Conservation (phyloP, 2,113 vertebrate species). For the Andinoacara biseriatus region DNA sequence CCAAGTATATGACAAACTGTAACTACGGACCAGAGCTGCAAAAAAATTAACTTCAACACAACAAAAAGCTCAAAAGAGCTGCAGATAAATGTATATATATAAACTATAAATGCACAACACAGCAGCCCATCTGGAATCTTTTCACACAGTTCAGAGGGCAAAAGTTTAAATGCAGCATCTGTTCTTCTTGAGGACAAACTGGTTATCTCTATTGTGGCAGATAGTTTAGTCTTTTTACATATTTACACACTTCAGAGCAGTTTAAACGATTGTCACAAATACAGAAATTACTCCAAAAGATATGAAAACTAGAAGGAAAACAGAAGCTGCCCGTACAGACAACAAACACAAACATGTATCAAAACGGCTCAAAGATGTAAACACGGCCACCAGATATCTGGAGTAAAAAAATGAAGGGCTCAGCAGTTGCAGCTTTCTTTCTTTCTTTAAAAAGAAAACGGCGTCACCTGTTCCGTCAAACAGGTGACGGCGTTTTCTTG, state of each 20-base stretch:
- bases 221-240: neutral
- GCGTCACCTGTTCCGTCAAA: neutral
- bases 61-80: fast-evolving
- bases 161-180: neutral
- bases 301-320: neutral
- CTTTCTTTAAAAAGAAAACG: neutral
- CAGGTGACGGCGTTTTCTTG: neutral
- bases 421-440: neutral
- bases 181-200: too few relatives aligned
- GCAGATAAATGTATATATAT: neutral
- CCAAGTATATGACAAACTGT: neutral
- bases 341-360: neutral
- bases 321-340: neutral
- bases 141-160: fast-evolving
- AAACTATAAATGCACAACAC: neutral
- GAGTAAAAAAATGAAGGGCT: neutral
- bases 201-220: neutral
- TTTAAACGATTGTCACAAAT: neutral
- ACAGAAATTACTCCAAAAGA: neutral
- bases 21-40: neutral
- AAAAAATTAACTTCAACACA: neutral
- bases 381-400: neutral
- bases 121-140: neutral
- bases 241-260: neutral
- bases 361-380: neutral